Evolutionary conservation across 2,797 vertebrate genomes (phyloP).

Genomic region (Cebuella pygmaea): DNA sequence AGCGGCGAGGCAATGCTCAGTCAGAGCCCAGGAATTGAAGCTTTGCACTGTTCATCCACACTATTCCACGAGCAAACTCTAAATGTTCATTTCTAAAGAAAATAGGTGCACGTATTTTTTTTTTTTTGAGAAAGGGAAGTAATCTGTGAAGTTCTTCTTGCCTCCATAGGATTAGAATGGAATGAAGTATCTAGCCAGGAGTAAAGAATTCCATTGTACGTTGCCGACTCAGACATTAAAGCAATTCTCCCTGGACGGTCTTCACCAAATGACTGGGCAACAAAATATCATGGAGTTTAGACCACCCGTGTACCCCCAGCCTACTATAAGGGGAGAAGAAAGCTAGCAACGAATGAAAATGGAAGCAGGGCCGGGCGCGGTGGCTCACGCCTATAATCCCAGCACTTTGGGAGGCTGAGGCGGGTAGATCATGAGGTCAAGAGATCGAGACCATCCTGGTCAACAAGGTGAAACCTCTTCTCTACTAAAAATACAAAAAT

Average conservation of each 20-base stretch:
- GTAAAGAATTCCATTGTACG: neutral
- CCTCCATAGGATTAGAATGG: neutral
- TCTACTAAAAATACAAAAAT: too few species aligned
- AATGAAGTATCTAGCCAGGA: neutral
- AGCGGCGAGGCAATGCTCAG: neutral
- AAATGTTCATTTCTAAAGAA: neutral
- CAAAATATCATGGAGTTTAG: neutral
- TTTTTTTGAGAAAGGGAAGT: neutral
- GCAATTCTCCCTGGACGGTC: neutral
- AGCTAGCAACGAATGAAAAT: neutral
- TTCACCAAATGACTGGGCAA: neutral
- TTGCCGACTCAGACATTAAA: neutral
- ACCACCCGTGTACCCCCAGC: neutral
- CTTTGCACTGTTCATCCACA: neutral
- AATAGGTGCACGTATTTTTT: neutral
- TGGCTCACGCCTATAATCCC: too few species aligned
- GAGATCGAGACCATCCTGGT: too few species aligned
- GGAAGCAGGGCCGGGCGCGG: neutral
- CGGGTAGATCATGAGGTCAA: too few species aligned
- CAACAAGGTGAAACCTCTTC: too few species aligned
- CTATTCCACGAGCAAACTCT: neutral
- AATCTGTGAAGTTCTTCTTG: neutral
- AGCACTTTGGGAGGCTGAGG: too few species aligned
- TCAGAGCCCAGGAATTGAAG: neutral
- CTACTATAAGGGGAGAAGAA: neutral